Conservation (phyloP, 2,797 vertebrate genomes). For the Limosa lapponica region DNA sequence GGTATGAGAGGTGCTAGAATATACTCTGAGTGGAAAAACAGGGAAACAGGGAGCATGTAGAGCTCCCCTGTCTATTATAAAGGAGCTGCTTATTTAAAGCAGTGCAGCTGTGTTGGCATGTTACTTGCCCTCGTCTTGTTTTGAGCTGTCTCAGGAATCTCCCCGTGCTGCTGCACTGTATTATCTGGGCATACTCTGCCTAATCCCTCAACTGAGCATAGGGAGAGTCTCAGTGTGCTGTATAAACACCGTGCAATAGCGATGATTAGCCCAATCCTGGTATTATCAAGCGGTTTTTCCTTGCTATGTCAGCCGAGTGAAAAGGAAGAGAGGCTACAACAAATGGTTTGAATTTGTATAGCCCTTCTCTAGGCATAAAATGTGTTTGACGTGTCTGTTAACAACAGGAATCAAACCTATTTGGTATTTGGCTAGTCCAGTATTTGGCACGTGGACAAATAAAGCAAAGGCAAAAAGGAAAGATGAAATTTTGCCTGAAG, state of each 20-base stretch:
- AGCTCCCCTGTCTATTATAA: not conserved
- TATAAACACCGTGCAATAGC: not conserved
- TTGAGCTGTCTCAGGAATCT: not conserved
- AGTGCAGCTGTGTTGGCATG: not conserved
- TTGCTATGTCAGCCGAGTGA: not conserved
- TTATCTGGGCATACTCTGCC: not conserved
- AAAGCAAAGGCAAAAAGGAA: not conserved
- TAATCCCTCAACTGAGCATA: not conserved
- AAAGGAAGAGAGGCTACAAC: not conserved
- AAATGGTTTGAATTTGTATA: not conserved
- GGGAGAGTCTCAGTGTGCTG: not conserved
- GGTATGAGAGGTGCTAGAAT: not conserved
- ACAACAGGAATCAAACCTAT: not conserved
- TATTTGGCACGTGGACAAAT: not conserved
- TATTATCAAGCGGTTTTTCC: not conserved
- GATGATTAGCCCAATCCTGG: not conserved
- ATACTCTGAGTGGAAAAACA: not conserved
- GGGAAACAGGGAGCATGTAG: not conserved
- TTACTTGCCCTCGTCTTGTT: not conserved
- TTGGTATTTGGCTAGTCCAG: not conserved
- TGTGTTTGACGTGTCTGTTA: not conserved
- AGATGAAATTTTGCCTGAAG: not conserved
- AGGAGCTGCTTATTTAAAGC: not conserved
- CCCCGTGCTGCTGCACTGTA: not conserved
- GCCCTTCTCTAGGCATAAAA: not conserved